Evolutionary conservation across 1,140 invertebrate species (phyloP).

Genomic region (Eriosoma lanigerum): DNA sequence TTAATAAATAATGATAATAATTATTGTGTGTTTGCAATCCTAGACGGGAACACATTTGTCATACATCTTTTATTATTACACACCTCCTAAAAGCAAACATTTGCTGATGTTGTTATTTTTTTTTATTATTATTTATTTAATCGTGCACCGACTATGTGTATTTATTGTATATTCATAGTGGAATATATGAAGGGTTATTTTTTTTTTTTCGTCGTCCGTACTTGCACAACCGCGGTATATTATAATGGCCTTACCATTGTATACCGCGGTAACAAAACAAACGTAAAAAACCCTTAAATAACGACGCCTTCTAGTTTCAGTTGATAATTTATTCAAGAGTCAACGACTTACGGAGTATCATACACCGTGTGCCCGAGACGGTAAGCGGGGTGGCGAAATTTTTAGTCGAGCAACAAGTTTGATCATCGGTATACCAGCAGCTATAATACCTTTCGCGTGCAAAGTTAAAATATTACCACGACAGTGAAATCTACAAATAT

Average conservation of each 20-base stretch:
- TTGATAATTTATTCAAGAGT: constrained; percentile 46
- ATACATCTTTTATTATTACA: background rate
- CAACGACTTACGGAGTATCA: background rate
- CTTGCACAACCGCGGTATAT: background rate
- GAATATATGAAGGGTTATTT: background rate
- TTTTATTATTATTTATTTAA: background rate
- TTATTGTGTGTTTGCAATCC: too few species aligned
- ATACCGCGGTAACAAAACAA: background rate
- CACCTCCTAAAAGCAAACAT: background rate
- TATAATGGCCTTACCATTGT: background rate
- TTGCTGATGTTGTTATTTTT: background rate
- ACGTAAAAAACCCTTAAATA: constrained; percentile 34
- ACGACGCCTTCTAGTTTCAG: constrained; percentile 25
- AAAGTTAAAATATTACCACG: background rate
- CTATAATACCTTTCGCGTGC: background rate
- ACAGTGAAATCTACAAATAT: background rate
- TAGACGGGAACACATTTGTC: background rate
- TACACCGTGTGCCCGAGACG: background rate
- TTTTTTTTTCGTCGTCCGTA: background rate
- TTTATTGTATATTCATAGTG: background rate
- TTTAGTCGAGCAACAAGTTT: constrained; percentile 31
- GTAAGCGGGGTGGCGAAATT: background rate
- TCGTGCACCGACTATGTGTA: too few species aligned
- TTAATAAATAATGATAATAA: too few species aligned
- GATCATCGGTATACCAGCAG: background rate